Base-by-base conservation (phyloP, 2,888 invertebrate genomes). In the Microchrysa polita region DNA sequence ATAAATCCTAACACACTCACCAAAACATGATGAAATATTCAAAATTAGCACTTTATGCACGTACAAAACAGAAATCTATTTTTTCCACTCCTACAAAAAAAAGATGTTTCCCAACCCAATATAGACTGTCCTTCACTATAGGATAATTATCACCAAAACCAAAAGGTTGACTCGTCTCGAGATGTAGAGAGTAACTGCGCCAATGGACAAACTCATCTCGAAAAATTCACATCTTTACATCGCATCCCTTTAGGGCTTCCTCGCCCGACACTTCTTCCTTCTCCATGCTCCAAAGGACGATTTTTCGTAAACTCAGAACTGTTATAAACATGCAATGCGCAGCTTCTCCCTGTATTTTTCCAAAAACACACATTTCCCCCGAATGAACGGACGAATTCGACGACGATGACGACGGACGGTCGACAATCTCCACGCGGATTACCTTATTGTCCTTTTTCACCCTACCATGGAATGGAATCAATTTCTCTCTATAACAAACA, bases 151-250 rank as follows among this genome's bases (percentile, higher is more conserved):
- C 16, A n/a, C n/a, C n/a, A 48, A 48, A n/a, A 12, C 48, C 12
- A 4, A n/a, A n/a, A 48, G 48, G 48, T 48, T 48, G 48, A 55
- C 55, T 23, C 69, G 12, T 55, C 16, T 69, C 20, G 42, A 55
- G 69, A 69, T 69, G 55, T 40, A 40, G 40, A 69, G 55, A 18
- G 69, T 16, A 69, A 69, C 69, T 69, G 69, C 55, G 69, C 69
- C 67, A 67, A 67, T 55, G 40, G 69, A 69, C 40, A 34, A 57
- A 57, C 52, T 57, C 42, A 57, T 57, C 69, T 69, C 55, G 55
- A 34, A 55, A 55, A 57, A 40, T 57, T 69, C 69, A 34, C 27
- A 69, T 69, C 69, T 55, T 18, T 4, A 18, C 34, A 53, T 67
- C 16, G 4, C 27, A 34, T 34, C 27, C 27, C 10, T 59, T 59